A percentile compares a stretch with the other conserved stretches of the same genome.
These are phyloP conservation scores for Cydia amplana DNA, from an alignment of 1,140 invertebrate genomes.

Conservation along the genomic window DNA sequence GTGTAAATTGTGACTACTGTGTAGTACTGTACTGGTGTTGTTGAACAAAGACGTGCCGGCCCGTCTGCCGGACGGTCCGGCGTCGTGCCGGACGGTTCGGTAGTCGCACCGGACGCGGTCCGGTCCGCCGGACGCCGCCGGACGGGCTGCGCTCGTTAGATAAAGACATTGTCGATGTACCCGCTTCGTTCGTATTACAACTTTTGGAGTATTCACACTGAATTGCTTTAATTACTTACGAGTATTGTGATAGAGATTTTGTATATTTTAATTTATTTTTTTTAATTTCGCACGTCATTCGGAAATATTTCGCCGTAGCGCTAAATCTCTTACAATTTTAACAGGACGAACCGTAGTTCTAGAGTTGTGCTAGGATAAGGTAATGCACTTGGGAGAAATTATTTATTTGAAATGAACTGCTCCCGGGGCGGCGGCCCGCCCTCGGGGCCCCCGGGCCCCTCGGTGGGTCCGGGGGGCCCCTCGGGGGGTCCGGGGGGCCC, in stretches of 20 bases:
- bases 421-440: neutral
- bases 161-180: slow-evolving; percentile 43
- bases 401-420: slow-evolving; percentile 33
- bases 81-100: slow-evolving; percentile 18
- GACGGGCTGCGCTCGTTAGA: slow-evolving; percentile 38
- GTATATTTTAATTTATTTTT: slow-evolving; percentile 78
- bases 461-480: neutral
- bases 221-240: slow-evolving; percentile 79
- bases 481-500: neutral
- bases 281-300: slow-evolving; percentile 75
- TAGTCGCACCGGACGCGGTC: neutral
- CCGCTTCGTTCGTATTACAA: slow-evolving; percentile 67
- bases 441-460: neutral
- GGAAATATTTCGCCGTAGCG: slow-evolving; percentile 67
- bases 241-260: slow-evolving; percentile 80
- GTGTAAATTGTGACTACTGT: slow-evolving; percentile 58
- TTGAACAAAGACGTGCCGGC: slow-evolving; percentile 34
- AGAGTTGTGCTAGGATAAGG: slow-evolving; percentile 74
- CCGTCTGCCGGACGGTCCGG: slow-evolving; percentile 12
- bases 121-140: slow-evolving; percentile 24
- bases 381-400: slow-evolving; percentile 58
- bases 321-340: slow-evolving; percentile 68
- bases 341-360: slow-evolving; percentile 70
- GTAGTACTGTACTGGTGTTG: slow-evolving; percentile 42
- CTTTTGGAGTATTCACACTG: slow-evolving; percentile 76